Evolutionary conservation across 2,113 vertebrate genomes (phyloP).

Genomic region (Phalacrocorax brasilianus): DNA sequence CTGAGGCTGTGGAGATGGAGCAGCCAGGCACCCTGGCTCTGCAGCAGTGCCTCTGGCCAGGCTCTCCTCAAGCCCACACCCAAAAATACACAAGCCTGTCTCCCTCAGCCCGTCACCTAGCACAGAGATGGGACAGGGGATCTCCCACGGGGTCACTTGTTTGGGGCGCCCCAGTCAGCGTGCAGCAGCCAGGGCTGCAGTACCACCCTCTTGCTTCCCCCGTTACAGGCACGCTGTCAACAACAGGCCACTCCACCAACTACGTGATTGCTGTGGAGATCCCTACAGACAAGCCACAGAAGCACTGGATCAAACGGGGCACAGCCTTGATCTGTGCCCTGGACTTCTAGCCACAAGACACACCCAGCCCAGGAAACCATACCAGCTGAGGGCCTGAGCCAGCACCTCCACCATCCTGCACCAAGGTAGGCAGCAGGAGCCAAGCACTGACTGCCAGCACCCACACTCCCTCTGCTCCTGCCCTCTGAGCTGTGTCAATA

Average conservation of each 20-base stretch:
- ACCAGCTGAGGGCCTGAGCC: not conserved
- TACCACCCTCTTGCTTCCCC: not conserved
- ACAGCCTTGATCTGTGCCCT: slow-evolving; percentile 89
- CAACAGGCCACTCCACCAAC: slow-evolving; percentile 90
- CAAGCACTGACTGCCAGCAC: too few species aligned
- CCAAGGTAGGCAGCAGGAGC: not conserved
- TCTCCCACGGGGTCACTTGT: too few species aligned
- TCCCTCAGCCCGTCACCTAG: not conserved
- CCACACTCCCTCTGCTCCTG: not conserved
- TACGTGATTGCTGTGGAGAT: slow-evolving; percentile 88
- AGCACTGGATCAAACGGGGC: slow-evolving; percentile 90
- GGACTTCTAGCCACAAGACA: slow-evolving; percentile 76
- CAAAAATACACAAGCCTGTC: not conserved
- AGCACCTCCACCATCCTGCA: fast-evolving
- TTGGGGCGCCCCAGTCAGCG: fast-evolving
- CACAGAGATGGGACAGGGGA: not conserved
- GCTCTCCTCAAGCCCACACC: not conserved
- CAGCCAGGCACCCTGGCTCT: not conserved
- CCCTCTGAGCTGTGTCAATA: not conserved
- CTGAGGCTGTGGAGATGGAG: not conserved
- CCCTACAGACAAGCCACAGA: slow-evolving; percentile 74
- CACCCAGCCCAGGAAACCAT: not conserved
- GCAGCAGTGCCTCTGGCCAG: not conserved
- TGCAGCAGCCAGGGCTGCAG: not conserved
- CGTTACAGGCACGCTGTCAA: slow-evolving; percentile 83